Conservation (phyloP, 2,888 invertebrate species). For the Orthosia gracilis region DNA sequence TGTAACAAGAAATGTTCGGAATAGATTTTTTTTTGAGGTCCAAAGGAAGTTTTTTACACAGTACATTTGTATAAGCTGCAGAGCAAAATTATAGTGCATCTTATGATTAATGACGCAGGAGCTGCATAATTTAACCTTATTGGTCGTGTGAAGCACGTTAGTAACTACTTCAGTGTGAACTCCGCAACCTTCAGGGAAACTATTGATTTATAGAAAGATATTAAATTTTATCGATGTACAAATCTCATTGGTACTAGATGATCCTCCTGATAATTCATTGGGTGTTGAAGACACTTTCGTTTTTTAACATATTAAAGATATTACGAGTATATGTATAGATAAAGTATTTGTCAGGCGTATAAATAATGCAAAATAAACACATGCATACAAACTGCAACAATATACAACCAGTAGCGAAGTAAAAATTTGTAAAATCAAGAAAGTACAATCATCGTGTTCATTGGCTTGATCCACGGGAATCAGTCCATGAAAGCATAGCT, state of each 20-base stretch:
- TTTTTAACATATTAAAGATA: not conserved
- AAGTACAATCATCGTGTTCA: conserved; percentile 73
- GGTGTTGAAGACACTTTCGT: not conserved
- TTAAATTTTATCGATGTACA: not conserved
- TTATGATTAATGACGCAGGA: not conserved
- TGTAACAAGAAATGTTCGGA: conserved; percentile 27
- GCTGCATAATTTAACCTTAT: not conserved
- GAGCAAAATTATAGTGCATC: not conserved
- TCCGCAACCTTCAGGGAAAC: conserved; percentile 14
- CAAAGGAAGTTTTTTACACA: not conserved
- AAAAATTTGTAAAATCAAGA: conserved; percentile 64
- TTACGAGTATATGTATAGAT: too few relatives aligned
- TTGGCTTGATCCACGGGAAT: conserved; percentile 68
- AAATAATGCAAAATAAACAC: conserved; percentile 22
- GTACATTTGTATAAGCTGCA: not conserved
- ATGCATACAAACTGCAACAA: conserved; percentile 32
- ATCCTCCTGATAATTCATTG: not conserved
- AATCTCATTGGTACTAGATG: not conserved
- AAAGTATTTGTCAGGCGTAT: not conserved
- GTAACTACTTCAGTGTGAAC: conserved; percentile 16
- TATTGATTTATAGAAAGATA: conserved; percentile 13
- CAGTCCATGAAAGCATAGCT: conserved; percentile 74
- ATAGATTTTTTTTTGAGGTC: conserved; percentile 21
- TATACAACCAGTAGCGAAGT: conserved; percentile 29
- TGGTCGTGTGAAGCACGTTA: conserved; percentile 5